Evolutionary conservation across 2,113 vertebrate genomes (phyloP), one percentile per base, ranked within the genome.

Genomic region (Oophaga pumilio): DNA sequence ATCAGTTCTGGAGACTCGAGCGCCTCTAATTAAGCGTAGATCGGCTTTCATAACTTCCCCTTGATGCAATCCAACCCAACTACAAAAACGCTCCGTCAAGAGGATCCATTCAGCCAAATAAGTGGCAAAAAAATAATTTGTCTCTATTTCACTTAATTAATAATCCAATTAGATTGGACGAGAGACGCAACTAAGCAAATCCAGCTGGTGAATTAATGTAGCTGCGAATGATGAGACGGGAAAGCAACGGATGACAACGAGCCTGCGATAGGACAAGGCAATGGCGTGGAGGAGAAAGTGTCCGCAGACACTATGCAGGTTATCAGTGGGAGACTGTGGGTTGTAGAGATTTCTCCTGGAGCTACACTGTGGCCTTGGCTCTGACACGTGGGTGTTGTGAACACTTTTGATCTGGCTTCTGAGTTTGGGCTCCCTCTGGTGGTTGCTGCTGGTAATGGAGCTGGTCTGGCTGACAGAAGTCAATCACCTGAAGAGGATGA

Each of bases 111-210:
- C 69, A 83, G 79, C 86, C 86, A 88, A 88, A 88, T 77, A 77
- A 68, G 80, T 77, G 80, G 57, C 28, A 87, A 83, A 88, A 83
- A 88, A 88, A 88, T 68, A 84, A 88, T 77, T 88, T 56, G 69
- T 88, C 87, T 88, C 81, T 84, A 88, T 88, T 88, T 88, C 81
- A 88, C 81, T 88, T 88, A 88, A 88, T 88, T 88, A 88, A 88
- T 88, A 88, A 88, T 88, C 81, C 87, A 88, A 88, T 88, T 88
- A 88, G 87, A 14, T 62, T 22, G 59, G 87, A 84, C 82, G 69
- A 74, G 73, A 76, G 87, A 88, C 82, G 59, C 87, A 84, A 84
- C 87, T 88, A 68, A 88, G 87, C 87, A 88, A 53, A 88, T 88
- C 87, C 71, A 83, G 73, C 80, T 8, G 66, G 71, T 84, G 59